phyloP scores from a whole-genome alignment of 1,140 invertebrate genomes.

The Protaetia brevitarsis region DNA sequence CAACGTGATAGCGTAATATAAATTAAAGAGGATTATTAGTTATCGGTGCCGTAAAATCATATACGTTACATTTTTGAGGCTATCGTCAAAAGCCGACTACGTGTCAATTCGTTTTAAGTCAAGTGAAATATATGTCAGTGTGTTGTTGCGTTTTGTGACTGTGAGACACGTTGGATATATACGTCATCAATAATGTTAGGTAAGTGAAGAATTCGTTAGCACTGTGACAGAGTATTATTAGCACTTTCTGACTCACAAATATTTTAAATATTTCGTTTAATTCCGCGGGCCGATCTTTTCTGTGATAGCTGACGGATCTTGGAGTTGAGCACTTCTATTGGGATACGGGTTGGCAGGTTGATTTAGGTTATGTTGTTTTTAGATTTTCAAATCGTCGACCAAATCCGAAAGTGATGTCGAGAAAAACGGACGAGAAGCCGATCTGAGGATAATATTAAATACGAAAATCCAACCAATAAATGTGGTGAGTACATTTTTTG shows the following conservation, averaged over 20 bases:
- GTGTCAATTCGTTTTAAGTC: not conserved
- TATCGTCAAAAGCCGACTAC: not conserved
- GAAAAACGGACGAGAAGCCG: constrained; percentile 46
- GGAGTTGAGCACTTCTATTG: no score
- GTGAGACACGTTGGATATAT: not conserved
- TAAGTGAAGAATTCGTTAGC: no score
- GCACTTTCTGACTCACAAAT: not conserved
- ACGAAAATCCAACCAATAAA: constrained; percentile 37
- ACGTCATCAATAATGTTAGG: constrained; percentile 9
- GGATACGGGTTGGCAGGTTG: no score
- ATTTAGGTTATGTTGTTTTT: constrained; percentile 19
- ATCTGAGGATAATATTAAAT: constrained; percentile 40
- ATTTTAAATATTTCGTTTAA: not conserved
- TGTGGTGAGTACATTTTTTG: constrained; percentile 35
- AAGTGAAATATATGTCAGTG: not conserved
- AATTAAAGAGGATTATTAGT: no score
- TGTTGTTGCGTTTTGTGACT: not conserved
- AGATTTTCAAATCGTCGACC: not conserved
- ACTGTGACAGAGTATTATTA: no score
- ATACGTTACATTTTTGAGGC: not conserved
- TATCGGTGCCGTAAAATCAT: no score
- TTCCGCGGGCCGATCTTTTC: no score
- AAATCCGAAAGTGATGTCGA: constrained; percentile 38
- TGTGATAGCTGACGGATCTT: no score
- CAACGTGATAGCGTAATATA: not conserved